Base-by-base conservation (phyloP, 2,888 invertebrate species). In the Chrysolina oricalcia region DNA sequence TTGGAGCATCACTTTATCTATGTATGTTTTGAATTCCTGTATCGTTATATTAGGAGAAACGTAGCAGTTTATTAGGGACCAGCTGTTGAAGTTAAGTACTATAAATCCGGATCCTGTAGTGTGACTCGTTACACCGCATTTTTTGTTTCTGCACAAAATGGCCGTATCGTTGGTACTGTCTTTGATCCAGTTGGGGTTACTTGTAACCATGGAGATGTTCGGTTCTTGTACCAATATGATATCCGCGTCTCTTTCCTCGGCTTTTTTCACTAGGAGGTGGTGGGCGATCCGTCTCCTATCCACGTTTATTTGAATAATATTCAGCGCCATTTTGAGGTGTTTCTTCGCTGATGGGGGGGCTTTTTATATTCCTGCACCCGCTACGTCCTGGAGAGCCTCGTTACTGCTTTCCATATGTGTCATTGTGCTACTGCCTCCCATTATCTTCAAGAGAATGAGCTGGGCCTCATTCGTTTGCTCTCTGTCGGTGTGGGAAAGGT, bases 91-190 rank as follows among this genome's bases (percentile, higher is more conserved):
- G n/a, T 21, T n/a, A 10, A 65, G 10, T 10, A 9, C 23, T 17
- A 41, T 56, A 19, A 35, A 72, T 0, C 41, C 65, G 17, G n/a
- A 0, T 15, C 46, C 40, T n/a, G 15, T 9, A n/a, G 19, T 4
- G 40, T 72, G 72, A 9, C 35, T 6, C n/a, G 15, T 41, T 10
- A 72, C n/a, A 35, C 72, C 72, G 13, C 63, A 41, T 9, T 41
- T 72, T 21, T 41, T 15, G 11, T 66, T 66, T 21, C 35, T 41
- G 3, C 35, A 64, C 9, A 53, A 23, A 4, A 56, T 56, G 1
- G 66, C 72, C 0, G 21, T 40, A 21, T 72, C 23, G 2, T 13
- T 6, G 0, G 53, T 56, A 13, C 11, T 0, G n/a, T 72, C 59
- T 11, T 13, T 53, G 0, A 72, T 65, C 66, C 72, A 66, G 21